Evolutionary conservation across 2,797 vertebrate genomes (phyloP), one percentile per base, ranked within the genome.

Genomic region (Pangasius sanitwongsei): DNA sequence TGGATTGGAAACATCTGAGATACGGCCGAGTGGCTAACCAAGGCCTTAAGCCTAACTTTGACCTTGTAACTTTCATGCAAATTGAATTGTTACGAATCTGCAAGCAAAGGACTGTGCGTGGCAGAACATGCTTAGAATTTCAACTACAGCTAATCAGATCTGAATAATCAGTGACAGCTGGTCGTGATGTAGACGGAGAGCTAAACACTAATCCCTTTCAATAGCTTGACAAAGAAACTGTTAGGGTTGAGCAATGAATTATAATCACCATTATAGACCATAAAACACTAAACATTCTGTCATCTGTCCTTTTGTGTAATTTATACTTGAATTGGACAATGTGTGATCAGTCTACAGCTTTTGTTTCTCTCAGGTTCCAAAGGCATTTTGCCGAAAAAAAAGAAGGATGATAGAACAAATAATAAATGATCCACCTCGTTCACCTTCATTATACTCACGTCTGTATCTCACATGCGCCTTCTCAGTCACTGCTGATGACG

Each of bases 11-110:
- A 65, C 13, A 61, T 61, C n/a, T 18, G 16, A 57, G 16, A 57
- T 4, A 18, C 59, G 6, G 50, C 53, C 15, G n/a, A 57, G 23
- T 37, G 53, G 77, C 53, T 53, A 55, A 55, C n/a, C 53, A 59
- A 48, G 37, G 9, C 44, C 18, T 37, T 23, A 69, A 34, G 11
- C 83, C 4, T 50, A 34, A 53, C 65, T 65, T 85, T 85, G 63
- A 85, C 41, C 59, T 65, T 80, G 77, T 55, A 9, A 81, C 53
- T 80, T 55, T 59, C 8, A 82, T 82, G 34, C 55, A 61, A 13
- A 34, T 82, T 25, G 5, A 82, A 28, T 61, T 61, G 34, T 41
- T 63, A 16, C 2, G n/a, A 25, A 82, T 41, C 41, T 41, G 53
- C 53, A 57, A 20, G n/a, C n/a, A 57, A 9, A 57, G 2, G n/a